Evolutionary conservation across 2,888 invertebrate genomes (phyloP), one percentile per base, ranked within the genome.

Genomic region (Cheilosia urbana): DNA sequence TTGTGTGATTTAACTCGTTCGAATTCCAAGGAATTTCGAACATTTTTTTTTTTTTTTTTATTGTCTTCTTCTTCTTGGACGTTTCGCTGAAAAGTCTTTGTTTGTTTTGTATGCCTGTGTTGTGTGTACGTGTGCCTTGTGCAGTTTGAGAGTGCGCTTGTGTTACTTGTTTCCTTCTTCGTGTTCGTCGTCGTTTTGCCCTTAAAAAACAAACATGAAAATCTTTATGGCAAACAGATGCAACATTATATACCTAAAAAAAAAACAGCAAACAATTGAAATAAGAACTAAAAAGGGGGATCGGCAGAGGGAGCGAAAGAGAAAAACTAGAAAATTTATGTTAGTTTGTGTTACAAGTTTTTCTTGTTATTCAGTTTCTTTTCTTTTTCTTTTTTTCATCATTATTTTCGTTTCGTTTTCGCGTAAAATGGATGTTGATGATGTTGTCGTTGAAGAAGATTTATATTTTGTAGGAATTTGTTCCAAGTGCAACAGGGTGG

Each of bases 1-100:
- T 85, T 81, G 72, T 76, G 76, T 81, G 85, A 85, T 81, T 85
- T 81, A 85, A 85, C 85, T 77, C 85, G 81, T 85, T 85, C 81
- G 85, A 85, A 81, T 85, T 85, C 85, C 77, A 37, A 62, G 57
- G 85, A 85, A 85, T 85, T 85, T 85, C 62, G 68, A 85, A 57
- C 51, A 81, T 76, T 85, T 60, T 51, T 69, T 51, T 72, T 60
- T n/a, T 37, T 4, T 72, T 34, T 15, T 17, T 34, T 42, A 30
- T 30, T 30, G 30, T 71, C 49, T 55, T 37, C 24, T 11, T 49
- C 53, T 49, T 40, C 40, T 21, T 34, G 47, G 58, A 58, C 53
- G 45, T 66, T 58, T 68, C 45, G 37, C 57, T 72, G 7, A 47
- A 75, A 77, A 62, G 72, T 81, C 81, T 85, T 85, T 85, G 85